Evolutionary conservation across 2,888 invertebrate genomes (phyloP).

Genomic region (Chrysolina americana): DNA sequence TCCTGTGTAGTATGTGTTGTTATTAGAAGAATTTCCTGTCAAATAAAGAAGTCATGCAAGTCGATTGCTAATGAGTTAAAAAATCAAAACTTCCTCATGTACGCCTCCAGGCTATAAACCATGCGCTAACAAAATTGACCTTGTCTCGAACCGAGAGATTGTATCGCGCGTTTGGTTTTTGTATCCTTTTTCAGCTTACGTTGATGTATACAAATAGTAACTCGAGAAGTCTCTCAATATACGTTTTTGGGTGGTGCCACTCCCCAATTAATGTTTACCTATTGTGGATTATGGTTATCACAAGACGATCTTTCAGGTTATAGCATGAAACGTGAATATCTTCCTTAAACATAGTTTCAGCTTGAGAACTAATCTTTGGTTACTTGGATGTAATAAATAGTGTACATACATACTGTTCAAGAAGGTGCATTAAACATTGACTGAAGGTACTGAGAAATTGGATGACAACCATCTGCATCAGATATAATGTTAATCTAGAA

Average conservation of each 20-base stretch:
- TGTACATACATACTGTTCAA: no score
- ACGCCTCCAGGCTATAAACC: constrained; percentile 36
- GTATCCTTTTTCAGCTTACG: constrained; percentile 8
- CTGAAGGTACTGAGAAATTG: no score
- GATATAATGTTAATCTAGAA: no score
- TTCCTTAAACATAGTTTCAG: neutral
- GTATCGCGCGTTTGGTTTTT: constrained; percentile 19
- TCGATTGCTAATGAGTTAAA: constrained; percentile 51
- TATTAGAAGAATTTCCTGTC: constrained; percentile 51
- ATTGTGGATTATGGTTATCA: constrained; percentile 1
- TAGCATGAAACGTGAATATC: neutral
- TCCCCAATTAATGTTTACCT: neutral
- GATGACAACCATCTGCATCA: no score
- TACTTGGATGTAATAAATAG: neutral
- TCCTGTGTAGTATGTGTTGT: constrained; percentile 12
- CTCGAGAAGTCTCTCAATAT: neutral
- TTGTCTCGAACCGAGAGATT: constrained; percentile 24
- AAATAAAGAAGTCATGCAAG: constrained; percentile 51
- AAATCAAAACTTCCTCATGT: constrained; percentile 49
- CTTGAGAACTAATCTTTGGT: neutral
- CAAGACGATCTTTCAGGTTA: neutral
- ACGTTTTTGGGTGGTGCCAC: neutral
- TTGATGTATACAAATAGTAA: neutral
- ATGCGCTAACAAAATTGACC: constrained; percentile 38
- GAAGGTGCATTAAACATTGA: no score